Evolutionary conservation across 2,888 invertebrate species (phyloP), one percentile per base, ranked within the genome.

Genomic region (Agelastica alni): DNA sequence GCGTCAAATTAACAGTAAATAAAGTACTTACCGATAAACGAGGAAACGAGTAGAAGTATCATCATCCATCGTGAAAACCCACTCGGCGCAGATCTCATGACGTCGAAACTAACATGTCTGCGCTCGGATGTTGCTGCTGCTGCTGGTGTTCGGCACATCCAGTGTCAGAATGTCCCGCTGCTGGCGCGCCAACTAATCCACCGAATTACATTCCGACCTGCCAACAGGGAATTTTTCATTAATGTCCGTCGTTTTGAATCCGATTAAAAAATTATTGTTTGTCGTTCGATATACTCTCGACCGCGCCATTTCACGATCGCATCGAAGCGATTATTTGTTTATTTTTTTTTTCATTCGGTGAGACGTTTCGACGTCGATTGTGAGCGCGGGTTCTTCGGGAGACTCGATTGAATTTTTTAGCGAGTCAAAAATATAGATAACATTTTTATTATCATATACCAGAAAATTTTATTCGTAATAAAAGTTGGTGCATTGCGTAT

Each of bases 61-160:
- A 72, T 61, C 69, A 72, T 74, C 75, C 75, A 75, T 75, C 67
- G 70, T 64, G 68, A 66, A 61, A 66, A 56, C 59, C 65, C 70
- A 60, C 69, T 66, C 65, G 71, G 64, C 68, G 67, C 66, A 62
- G 72, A 65, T 74, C 65, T 75, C 75, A 75, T 75, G 70, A 73
- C 75, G 74, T 65, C 73, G 64, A 61, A 66, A 72, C 71, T 75
- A 71, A 67, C 74, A 74, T 74, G 72, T 72, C 73, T 72, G 67
- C 70, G 68, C 69, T 61, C 64, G 66, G 67, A 66, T 62, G 65
- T 65, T 60, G 62, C 62, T 63, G 65, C 60, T 61, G 60, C 59
- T 60, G 62, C 62, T 63, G 65, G 59, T 61, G 60, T 60, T 62
- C 62, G 58, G 63, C 65, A 67, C 68, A 68, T 68, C 63, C 68